Base-by-base conservation (phyloP, 2,888 invertebrate genomes). In the Coleophora deauratella region DNA sequence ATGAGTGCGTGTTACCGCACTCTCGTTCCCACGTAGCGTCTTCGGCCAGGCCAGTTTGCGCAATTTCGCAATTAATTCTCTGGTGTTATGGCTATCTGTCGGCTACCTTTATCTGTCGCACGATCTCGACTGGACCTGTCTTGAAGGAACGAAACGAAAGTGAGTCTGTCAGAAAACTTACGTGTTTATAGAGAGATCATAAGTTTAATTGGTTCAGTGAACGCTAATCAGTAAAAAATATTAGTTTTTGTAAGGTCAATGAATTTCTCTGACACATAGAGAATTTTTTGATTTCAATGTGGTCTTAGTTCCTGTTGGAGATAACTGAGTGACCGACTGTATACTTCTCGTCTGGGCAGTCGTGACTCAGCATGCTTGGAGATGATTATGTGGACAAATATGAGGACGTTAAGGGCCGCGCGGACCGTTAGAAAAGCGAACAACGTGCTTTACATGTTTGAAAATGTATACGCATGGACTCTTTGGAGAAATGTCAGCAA, bases 371-470 rank as follows among this genome's bases (percentile, higher is more conserved):
- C 36, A 36, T 28, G 12, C 11, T 28, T 12, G 36, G 9, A n/a
- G 14, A 15, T 31, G 31, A 37, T 31, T 37, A 37, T 37, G 30
- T 27, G 33, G 14, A 15, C 37, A 37, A 37, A 37, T 37, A 37
- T 37, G 30, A 27, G 33, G 37, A 33, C 36, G 30, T 14, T 13
- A 31, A 37, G 38, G 41, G 43, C 39, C 38, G 35, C 38, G 40
- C 50, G 43, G 45, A 47, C 47, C 47, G 21, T 38, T 39, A 35
- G 43, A 40, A 21, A 31, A 32, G 11, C 31, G 6, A n/a, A n/a
- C 30, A 36, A 36, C 36, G 8, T 21, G 21, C 21, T 21, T 21
- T 21, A 31, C 4, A 9, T 28, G 28, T 9, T 8, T 9, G 7
- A 4, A 31, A 3, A 31, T 10, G 4, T 10, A 4, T 31, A 31